Base-by-base conservation (phyloP, 2,113 vertebrate genomes). In the Anarrhichthys ocellatus region DNA sequence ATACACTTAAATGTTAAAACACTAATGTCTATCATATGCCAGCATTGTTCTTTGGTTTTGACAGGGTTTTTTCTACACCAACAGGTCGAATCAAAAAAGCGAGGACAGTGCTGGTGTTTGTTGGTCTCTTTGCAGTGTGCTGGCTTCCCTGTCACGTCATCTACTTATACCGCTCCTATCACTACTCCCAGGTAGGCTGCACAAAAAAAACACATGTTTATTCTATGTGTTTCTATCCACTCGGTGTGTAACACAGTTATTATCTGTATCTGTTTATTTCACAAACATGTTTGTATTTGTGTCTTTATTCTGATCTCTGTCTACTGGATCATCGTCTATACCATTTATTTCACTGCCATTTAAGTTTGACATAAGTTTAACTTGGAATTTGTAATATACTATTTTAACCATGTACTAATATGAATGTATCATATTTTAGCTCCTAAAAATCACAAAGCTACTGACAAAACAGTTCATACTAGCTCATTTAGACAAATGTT, bases 71-170 rank as follows among this genome's bases (percentile, higher is more conserved):
- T 82, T 52, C 38, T 40, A 17, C 36, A 2, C 5, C 61, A 61
- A 58, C 93, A 99, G 98, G 96, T 98, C 0, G 96, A 98, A 90
- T 98, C 97, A 15, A 96, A 98, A 32, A 99, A 98, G 91, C 96
- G 98, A 98, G 96, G 92, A 99, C 96, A 0, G 98, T 99, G 14
- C 94, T 99, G 90, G 97, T 99, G 88, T 99, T 99, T 9, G 98
- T 99, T 69, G 96, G 93, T 64, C 96, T 99, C 83, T 99, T 99
- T 22, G 98, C 98, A 14, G 93, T 98, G 46, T 99, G 98, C 87
- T 99, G 98, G 98, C 97, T 99, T 13, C 98, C 98, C 59, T 98
- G 95, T 81, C 98, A 99, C 0, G 24, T 97, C 78, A 96, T 99
- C 93, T 99, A 98, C 91, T 90, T 99, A 32, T 99, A 99, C 79